A percentile compares a stretch with the other conserved stretches of the same genome.
These are phyloP conservation scores for Thomomys bottae DNA, from an alignment of 2,113 vertebrate species.

Conservation along the genomic window DNA sequence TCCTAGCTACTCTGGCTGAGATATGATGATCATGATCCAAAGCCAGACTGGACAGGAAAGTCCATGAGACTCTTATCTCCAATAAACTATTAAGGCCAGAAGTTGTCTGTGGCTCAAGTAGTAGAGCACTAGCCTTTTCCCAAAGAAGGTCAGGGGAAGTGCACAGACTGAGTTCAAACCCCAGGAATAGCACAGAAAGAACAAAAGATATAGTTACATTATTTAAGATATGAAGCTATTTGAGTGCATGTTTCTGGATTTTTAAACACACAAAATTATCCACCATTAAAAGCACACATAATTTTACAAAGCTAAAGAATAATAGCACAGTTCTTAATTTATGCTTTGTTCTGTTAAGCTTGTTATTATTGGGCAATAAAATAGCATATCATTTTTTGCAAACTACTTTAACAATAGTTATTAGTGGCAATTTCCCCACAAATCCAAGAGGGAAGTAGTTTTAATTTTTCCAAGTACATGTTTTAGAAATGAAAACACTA, in stretches of 20 bases:
- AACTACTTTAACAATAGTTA: conserved; percentile 46
- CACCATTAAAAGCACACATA: conserved; percentile 36
- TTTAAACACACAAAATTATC: conserved; percentile 43
- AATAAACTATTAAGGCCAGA: no score
- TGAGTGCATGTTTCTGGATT: conserved; percentile 34
- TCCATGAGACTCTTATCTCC: no score
- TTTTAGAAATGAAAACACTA: conserved; percentile 64
- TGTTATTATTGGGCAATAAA: conserved; percentile 40
- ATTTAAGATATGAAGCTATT: conserved; percentile 10
- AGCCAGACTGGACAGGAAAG: no score
- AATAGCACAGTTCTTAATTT: conserved; percentile 30
- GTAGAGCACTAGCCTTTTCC: no score
- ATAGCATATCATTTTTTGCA: conserved; percentile 31
- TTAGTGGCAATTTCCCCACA: conserved; percentile 48
- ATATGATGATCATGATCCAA: no score
- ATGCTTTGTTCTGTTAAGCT: conserved; percentile 23
- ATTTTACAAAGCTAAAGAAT: conserved; percentile 52
- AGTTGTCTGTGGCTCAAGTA: no score
- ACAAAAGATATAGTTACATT: conserved; percentile 8
- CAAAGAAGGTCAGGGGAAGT: no score
- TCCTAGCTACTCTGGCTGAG: no score
- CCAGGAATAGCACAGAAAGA: no score
- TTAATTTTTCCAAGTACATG: conserved; percentile 50
- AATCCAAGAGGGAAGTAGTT: conserved; percentile 24
- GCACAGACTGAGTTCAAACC: no score